A percentile compares a stretch with the other conserved stretches of the same genome.
phyloP scores from a whole-genome alignment of 2,113 vertebrate species.

The Petrocephalus microphthalmus region DNA sequence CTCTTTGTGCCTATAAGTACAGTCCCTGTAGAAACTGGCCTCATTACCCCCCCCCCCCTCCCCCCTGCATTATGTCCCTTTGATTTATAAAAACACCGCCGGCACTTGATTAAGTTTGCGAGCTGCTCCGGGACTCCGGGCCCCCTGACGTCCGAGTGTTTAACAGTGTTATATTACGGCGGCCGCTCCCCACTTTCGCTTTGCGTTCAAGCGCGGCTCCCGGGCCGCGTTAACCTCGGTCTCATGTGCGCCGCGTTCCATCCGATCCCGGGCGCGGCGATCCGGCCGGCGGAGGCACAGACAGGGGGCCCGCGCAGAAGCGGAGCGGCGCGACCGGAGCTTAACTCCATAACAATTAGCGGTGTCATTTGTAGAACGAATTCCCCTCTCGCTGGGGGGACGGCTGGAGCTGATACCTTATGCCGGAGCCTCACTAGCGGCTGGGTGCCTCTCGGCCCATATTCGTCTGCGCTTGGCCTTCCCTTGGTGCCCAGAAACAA shows the following conservation, averaged over 20 bases:
- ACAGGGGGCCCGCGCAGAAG: background rate
- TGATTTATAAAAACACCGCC: constrained; percentile 18
- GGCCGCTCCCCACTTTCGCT: background rate
- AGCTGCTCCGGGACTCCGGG: background rate
- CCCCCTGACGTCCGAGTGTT: background rate
- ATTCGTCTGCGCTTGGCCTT: constrained; percentile 21
- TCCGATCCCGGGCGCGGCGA: background rate
- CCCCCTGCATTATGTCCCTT: background rate
- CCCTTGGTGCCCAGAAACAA: constrained; percentile 20
- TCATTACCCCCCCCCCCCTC: background rate
- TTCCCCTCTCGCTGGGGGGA: background rate
- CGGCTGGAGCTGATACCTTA: constrained; percentile 18
- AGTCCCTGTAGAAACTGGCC: background rate
- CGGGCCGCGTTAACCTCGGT: constrained; percentile 5
- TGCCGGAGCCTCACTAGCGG: constrained; percentile 30
- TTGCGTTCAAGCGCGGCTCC: background rate
- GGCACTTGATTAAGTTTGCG: constrained; percentile 12
- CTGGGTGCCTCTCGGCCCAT: constrained; percentile 20
- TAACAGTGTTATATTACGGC: background rate
- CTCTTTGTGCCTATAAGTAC: background rate
- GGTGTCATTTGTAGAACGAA: background rate
- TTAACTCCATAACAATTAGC: background rate
- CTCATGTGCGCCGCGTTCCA: background rate
- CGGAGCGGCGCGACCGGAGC: background rate
- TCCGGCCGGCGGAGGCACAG: background rate